Evolutionary conservation across 2,113 vertebrate species (phyloP), one percentile per base, ranked within the genome.

Genomic region (Donacobius atricapilla): DNA sequence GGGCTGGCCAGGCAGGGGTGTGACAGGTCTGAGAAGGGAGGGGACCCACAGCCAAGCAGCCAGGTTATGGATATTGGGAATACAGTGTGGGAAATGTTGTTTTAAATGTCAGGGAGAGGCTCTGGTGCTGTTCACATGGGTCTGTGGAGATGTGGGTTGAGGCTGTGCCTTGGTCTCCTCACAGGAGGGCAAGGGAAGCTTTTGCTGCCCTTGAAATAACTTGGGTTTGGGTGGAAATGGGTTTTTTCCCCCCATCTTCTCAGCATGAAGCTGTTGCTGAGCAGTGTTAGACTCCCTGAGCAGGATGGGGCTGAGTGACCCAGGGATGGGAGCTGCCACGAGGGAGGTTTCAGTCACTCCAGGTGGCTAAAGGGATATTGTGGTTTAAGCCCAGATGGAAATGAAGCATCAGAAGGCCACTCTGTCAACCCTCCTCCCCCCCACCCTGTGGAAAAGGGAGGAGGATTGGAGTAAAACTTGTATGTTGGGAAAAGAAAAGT

Each of bases 201-300:
- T 80, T 77, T 45, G 5, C 35, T 81, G 7, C 60, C 11, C 6
- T 47, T 54, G 53, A 45, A 87, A 51, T 10, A 9, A 25, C 20
- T 9, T 12, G 13, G 1, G 4, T 60, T 87, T 19, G 78, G 37
- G 40, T 79, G 20, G 56, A 63, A 66, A 66, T 18, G 6, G 58
- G 33, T 1, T 15, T 42, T 69, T 33, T 33, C 22, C 19, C 37
- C 9, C 28, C 30, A 4, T 22, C 5, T 61, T 40, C 50, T 85
- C 2, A 5, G 42, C 16, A 11, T 0, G 5, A 90, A 77, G 27
- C 33, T 28, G 30, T 9, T 1, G 9, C 60, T 57, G 78, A 61
- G 54, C 54, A 56, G 40, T 2, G 2, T n/a, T n/a, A 31, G 53
- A 20, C 4, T 4, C 10, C 60, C 30, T 0, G 0, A 33, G 86